Evolutionary conservation across 2,797 vertebrate species (phyloP).

Genomic region (Gorsachius magnificus): DNA sequence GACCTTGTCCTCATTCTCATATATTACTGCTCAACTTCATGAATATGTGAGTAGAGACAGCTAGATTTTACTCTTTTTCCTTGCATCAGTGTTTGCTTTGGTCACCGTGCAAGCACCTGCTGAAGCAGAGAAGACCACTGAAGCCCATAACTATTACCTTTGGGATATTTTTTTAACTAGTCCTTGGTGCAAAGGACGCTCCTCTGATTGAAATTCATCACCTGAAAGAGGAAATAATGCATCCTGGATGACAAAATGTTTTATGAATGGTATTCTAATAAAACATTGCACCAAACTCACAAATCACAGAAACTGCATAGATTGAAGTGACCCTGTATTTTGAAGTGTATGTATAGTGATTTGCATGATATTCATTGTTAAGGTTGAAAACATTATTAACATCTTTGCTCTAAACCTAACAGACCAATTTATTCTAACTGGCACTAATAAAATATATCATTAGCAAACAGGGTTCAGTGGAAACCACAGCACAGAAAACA

Average conservation of each 20-base stretch:
- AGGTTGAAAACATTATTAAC: slow-evolving; percentile 53
- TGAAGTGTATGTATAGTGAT: neutral
- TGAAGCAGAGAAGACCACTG: neutral
- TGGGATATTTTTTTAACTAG: neutral
- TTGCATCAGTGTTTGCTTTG: neutral
- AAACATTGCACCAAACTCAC: neutral
- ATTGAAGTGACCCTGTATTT: neutral
- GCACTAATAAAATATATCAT: slow-evolving; percentile 52
- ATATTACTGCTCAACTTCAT: neutral
- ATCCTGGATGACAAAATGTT: neutral
- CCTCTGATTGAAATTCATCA: neutral
- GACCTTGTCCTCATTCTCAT: neutral
- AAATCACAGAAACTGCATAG: neutral
- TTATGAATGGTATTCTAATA: neutral
- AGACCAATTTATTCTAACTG: slow-evolving; percentile 58
- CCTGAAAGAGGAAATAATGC: neutral
- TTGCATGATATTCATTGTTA: slow-evolving; percentile 2
- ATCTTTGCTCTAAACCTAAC: slow-evolving; percentile 42
- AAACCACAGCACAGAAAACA: slow-evolving; percentile 13
- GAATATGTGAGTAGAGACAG: neutral
- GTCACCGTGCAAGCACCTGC: neutral
- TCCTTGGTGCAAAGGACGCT: neutral
- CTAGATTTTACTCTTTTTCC: neutral
- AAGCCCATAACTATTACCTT: neutral
- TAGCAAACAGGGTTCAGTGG: slow-evolving; percentile 38